Percentiles rank a stretch among this genome's conserved stretches.
These are phyloP conservation scores for Chelonus insularis DNA, from an alignment of 1,140 invertebrate species.

Conservation along the genomic window DNA sequence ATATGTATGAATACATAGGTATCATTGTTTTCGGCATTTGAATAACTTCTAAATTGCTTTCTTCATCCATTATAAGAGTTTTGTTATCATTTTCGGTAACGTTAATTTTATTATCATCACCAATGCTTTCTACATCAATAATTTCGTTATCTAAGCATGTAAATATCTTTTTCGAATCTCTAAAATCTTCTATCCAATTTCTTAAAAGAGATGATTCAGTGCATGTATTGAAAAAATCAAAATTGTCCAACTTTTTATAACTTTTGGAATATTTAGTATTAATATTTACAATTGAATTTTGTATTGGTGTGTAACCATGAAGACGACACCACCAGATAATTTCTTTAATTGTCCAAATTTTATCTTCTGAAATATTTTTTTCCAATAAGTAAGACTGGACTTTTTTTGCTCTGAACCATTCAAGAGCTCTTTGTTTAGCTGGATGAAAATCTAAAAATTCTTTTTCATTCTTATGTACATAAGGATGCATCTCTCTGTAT, in stretches of 20 bases:
- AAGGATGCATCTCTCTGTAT: constrained; percentile 58
- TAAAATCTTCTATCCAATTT: constrained; percentile 36
- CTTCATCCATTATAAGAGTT: neutral
- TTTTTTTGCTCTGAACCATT: constrained; percentile 60
- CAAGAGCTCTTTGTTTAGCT: constrained; percentile 60
- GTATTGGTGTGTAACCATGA: constrained; percentile 55
- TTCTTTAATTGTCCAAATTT: constrained; percentile 59
- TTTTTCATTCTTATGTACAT: constrained; percentile 52
- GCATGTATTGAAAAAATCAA: constrained; percentile 21
- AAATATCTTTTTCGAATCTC: neutral
- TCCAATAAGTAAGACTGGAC: constrained; percentile 47
- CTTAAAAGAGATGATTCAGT: constrained; percentile 34
- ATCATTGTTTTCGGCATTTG: constrained; percentile 25
- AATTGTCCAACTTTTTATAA: neutral
- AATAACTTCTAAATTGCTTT: constrained; percentile 30
- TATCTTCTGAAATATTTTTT: constrained; percentile 41
- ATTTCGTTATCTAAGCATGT: constrained; percentile 27
- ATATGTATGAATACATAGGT: constrained; percentile 43
- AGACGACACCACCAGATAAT: constrained; percentile 61
- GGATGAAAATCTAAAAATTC: constrained; percentile 59
- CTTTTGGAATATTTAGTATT: constrained; percentile 9
- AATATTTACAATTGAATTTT: neutral
- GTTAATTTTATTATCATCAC: constrained; percentile 20
- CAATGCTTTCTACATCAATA: constrained; percentile 34
- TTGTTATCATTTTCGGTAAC: too few species aligned